Percentiles rank a stretch among this genome's conserved stretches.
Evolutionary conservation across 1,140 invertebrate species (phyloP).

Genomic region (Cyrtorhinus lividipennis): DNA sequence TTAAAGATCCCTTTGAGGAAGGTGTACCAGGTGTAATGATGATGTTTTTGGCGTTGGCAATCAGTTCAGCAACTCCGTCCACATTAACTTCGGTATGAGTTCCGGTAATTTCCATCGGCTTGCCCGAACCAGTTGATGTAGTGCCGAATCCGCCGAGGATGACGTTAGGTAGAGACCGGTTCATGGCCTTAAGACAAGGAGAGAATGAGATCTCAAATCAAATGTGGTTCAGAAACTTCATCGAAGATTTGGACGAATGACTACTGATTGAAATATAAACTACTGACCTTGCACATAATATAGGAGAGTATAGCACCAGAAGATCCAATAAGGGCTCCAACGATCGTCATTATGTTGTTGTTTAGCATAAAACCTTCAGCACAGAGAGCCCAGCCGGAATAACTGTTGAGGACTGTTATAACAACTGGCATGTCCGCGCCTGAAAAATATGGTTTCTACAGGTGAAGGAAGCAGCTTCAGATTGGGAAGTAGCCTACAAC

Average conservation of each 20-base stretch:
- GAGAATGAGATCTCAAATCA: too few relatives aligned
- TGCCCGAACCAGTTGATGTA: slow-evolving; percentile 47
- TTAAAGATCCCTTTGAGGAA: too few relatives aligned
- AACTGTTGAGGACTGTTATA: slow-evolving; percentile 79
- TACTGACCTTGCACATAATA: slow-evolving; percentile 77
- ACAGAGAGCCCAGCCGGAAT: slow-evolving; percentile 67
- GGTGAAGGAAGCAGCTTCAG: background rate
- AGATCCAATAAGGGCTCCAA: slow-evolving; percentile 78
- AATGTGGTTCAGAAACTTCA: slow-evolving; percentile 2
- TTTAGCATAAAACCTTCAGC: slow-evolving; percentile 90
- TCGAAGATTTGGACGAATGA: too few relatives aligned
- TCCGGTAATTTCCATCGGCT: slow-evolving; percentile 61
- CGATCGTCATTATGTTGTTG: slow-evolving; percentile 83
- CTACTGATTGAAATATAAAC: slow-evolving; percentile 15
- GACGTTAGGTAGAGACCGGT: slow-evolving; percentile 73
- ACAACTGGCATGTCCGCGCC: slow-evolving; percentile 88
- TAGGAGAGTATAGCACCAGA: slow-evolving; percentile 85
- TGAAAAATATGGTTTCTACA: slow-evolving; percentile 30
- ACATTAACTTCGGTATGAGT: slow-evolving; percentile 71
- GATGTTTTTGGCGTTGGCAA: slow-evolving; percentile 63
- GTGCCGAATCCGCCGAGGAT: slow-evolving; percentile 80
- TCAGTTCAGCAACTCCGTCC: slow-evolving; percentile 58
- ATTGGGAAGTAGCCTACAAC: too few relatives aligned
- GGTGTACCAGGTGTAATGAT: slow-evolving; percentile 68
- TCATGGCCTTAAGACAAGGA: slow-evolving; percentile 78